These are phyloP conservation scores for Anseranas semipalmata DNA, from an alignment of 2,113 vertebrate species.

Conservation along the genomic window DNA sequence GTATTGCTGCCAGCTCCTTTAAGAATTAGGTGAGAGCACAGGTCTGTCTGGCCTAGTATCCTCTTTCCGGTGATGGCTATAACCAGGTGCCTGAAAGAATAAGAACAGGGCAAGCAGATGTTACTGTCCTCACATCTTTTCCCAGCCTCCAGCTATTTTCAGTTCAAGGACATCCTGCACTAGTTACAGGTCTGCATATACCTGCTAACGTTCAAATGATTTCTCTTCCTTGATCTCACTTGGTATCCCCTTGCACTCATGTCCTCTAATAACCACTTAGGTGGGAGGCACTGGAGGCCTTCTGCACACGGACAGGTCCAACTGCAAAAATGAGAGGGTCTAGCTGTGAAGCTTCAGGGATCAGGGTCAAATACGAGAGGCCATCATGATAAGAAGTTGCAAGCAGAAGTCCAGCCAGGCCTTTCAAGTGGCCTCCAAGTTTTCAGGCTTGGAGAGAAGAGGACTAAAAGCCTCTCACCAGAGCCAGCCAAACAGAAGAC, in stretches of 20 bases:
- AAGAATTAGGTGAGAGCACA: neutral
- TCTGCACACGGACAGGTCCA: too few species aligned
- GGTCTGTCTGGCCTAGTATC: neutral
- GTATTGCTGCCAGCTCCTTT: slow-evolving; percentile 12
- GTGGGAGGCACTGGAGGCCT: neutral
- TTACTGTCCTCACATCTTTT: neutral
- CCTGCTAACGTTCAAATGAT: neutral
- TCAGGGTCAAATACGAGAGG: neutral
- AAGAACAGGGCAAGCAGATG: neutral
- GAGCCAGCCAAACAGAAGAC: neutral
- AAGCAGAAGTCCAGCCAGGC: neutral
- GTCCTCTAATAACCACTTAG: neutral
- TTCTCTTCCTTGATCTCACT: neutral
- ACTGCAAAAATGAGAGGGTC: neutral
- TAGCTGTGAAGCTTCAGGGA: neutral
- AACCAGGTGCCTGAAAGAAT: neutral
- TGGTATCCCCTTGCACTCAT: neutral
- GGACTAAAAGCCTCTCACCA: neutral
- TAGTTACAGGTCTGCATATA: neutral
- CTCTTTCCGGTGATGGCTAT: neutral
- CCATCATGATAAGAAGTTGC: neutral
- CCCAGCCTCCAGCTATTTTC: neutral
- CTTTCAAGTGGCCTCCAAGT: neutral
- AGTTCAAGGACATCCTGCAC: neutral
- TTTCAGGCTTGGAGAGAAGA: neutral